Percentiles rank a stretch among this genome's conserved stretches.
Evolutionary conservation across 2,797 vertebrate species (phyloP).

Genomic region (Trematomus bernacchii): DNA sequence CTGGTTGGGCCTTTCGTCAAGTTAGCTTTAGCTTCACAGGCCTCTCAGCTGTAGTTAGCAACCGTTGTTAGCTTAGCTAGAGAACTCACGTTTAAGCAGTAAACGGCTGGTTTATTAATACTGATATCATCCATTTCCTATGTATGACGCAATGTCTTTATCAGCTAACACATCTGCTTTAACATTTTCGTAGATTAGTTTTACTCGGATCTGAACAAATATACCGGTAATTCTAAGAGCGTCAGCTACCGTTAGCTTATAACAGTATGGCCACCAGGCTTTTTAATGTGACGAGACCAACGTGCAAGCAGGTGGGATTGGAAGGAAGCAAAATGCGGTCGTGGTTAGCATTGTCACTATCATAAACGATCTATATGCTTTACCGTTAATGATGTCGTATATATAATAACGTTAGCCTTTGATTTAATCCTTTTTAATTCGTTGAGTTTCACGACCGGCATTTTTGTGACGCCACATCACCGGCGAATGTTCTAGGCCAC

Average conservation of each 20-base stretch:
- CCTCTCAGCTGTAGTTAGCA: constrained; percentile 44
- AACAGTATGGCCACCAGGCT: constrained; percentile 31
- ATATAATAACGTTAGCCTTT: accelerated
- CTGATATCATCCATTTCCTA: accelerated
- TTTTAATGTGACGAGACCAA: constrained; percentile 25
- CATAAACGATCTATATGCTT: too few species aligned
- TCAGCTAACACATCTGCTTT: accelerated
- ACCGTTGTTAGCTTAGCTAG: constrained; percentile 46
- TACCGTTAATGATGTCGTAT: neutral
- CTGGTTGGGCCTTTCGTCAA: constrained; percentile 60
- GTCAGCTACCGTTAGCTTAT: constrained; percentile 39
- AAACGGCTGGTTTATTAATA: neutral
- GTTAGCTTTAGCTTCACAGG: constrained; percentile 63
- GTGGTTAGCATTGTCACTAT: neutral
- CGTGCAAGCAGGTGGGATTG: constrained; percentile 59
- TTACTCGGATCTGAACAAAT: neutral
- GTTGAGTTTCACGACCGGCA: constrained; percentile 1
- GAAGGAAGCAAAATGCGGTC: constrained; percentile 29
- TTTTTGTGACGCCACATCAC: neutral
- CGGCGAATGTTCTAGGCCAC: constrained; percentile 2
- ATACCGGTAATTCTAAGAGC: neutral
- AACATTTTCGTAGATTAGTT: neutral
- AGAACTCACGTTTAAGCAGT: constrained; percentile 6
- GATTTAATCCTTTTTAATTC: neutral
- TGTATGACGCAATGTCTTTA: neutral